phyloP scores from a whole-genome alignment of 2,797 vertebrate genomes.

The Macroramphosus scolopax region DNA sequence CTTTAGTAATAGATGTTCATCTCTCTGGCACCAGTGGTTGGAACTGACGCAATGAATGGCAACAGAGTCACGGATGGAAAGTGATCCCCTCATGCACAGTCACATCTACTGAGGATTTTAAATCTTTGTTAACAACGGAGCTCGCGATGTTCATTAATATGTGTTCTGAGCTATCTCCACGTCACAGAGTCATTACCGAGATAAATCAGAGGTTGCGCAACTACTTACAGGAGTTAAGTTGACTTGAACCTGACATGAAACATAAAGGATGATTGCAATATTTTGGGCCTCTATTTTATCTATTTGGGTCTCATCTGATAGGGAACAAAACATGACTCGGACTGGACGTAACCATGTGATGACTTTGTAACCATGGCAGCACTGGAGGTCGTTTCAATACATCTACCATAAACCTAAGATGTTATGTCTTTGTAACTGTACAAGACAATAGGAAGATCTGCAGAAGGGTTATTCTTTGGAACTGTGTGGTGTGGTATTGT shows the following conservation, averaged over 20 bases:
- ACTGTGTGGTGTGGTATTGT: slow-evolving; percentile 56
- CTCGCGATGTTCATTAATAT: neutral
- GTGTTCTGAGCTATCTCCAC: neutral
- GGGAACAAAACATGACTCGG: too few species aligned
- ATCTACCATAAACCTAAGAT: too few species aligned
- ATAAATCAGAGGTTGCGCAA: too few species aligned
- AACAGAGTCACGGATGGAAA: slow-evolving; percentile 1
- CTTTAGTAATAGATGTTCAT: neutral
- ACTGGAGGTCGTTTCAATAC: too few species aligned
- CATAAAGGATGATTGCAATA: too few species aligned
- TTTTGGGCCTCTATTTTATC: too few species aligned
- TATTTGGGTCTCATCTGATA: too few species aligned
- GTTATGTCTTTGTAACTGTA: slow-evolving; percentile 50
- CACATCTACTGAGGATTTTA: neutral
- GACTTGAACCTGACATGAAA: too few species aligned
- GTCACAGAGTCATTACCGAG: neutral
- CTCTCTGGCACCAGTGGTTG: too few species aligned
- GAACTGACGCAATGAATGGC: slow-evolving; percentile 1
- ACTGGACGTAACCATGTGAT: too few species aligned
- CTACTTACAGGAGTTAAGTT: too few species aligned
- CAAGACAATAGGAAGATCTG: slow-evolving; percentile 54
- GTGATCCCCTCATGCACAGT: slow-evolving; percentile 7
- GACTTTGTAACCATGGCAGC: too few species aligned
- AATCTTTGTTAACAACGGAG: neutral
- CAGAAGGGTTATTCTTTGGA: slow-evolving; percentile 70